Evolutionary conservation across 1,140 invertebrate genomes (phyloP).

Genomic region (Sminthurinus signatus): DNA sequence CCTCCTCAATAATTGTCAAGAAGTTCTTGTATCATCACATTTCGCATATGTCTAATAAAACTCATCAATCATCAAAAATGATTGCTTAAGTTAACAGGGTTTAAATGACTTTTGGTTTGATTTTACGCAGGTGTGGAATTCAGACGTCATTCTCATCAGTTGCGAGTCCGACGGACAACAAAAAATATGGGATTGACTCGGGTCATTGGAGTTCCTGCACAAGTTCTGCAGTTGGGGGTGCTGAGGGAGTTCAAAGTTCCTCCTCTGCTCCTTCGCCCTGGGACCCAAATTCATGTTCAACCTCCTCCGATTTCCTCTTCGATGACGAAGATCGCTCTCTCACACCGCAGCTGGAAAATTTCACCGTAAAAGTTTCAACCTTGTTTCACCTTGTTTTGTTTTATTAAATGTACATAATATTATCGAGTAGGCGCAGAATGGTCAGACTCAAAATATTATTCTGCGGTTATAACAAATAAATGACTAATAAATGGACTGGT

Average conservation of each 20-base stretch:
- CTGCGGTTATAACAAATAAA: no score
- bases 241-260: conserved; percentile 12
- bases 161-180: conserved; percentile 27
- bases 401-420: no score
- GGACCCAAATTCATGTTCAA: conserved; percentile 35
- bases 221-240: conserved; percentile 31
- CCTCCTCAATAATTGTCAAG: no score
- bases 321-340: conserved; percentile 40
- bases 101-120: no score
- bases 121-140: conserved; percentile 39
- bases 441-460: no score
- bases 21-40: no score
- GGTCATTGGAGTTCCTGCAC: conserved; percentile 41
- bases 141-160: conserved; percentile 41
- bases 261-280: conserved; percentile 34
- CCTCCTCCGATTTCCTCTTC: conserved; percentile 38
- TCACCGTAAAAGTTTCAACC: conserved; percentile 28
- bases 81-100: not conserved
- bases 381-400: not conserved
- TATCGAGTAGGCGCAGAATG: no score
- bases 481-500: no score
- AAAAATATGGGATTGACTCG: conserved; percentile 40
- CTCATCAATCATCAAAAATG: not conserved
- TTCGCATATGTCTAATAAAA: no score
- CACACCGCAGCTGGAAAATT: conserved; percentile 40